Base-by-base conservation (phyloP, 2,113 vertebrate genomes). In the Daphoenositta chrysoptera region DNA sequence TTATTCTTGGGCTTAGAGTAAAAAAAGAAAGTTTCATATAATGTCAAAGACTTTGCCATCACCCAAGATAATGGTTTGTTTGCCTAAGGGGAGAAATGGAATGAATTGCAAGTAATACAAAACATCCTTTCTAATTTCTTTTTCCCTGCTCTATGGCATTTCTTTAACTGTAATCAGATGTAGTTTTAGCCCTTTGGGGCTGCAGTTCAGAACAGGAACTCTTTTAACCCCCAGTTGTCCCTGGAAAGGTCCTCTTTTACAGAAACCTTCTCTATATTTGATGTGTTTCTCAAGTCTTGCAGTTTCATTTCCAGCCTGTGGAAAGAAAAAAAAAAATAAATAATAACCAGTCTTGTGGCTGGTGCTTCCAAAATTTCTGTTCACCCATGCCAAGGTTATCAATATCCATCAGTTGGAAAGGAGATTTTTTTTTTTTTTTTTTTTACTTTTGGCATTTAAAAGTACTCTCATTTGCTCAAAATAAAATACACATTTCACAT, bases 31-130 rank as follows among this genome's bases (percentile, higher is more conserved):
- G 2, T 72, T 93, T 90, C 60, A 51, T 88, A 69, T 77, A 91
- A 80, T 66, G 65, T 82, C 87, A 93, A 95, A 69, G 21, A 69
- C 70, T 95, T 91, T 31, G 10, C 45, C n/a, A 33, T 95, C 64
- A 95, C 80, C 77, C 95, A 92, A 95, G 82, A 68, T 71, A 93
- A 89, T 20, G 28, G 27, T 93, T 95, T 86, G 28, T 90, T 96
- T 89, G 64, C 79, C 82, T 93, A 78, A 53, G 40, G 88, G 39
- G 33, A 60, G 73, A 95, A 92, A 83, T 28, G 0, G 53, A 97
- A 86, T 78, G 40, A 95, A 93, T 78, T 93, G 70, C 76, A 71
- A 88, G 47, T 91, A 89, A 93, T 56, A 86, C 22, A 88, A 97
- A 97, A 88, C 42, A 60, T 77, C 63, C 53, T 78, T 78, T 94